Base-by-base conservation (phyloP, 1,140 invertebrate genomes). In the Lycorma delicatula region DNA sequence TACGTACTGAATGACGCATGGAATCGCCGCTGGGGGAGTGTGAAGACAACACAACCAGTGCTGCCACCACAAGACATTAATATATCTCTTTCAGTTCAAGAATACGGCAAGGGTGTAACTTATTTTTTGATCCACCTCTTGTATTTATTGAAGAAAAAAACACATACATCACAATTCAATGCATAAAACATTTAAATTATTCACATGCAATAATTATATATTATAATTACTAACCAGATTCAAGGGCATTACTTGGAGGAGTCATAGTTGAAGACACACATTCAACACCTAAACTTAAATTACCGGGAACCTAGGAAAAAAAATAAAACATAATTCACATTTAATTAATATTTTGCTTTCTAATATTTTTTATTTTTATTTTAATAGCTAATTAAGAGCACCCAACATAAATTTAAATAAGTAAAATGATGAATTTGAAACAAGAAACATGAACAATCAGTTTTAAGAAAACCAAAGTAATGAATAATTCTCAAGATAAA, bases 191-290 rank as follows among this genome's bases (percentile, higher is more conserved):
- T 11, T 1, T 3, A 12, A 1, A 38, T 16, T 12, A 3, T 48
- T 26, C 29, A 4, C 2, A 28, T 4, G 11, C 5, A 28, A 16
- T 3, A 51, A 27, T 18, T 51, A 18, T 51, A 12, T 13, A 7
- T 51, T 6, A 6, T 9, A 51, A 6, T 28, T 27, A 36, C 38
- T 53, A 56, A 62, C 60, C 60, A 50, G 61, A 56, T 25, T 60
- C 61, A 29, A 62, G 25, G 25, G 49, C 50, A 27, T 51, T 56
- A 13, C 47, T 18, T 12, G 61, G 51, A 6, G 61, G 51, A 18
- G 61, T 60, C 53, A 59, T 56, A 13, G 47, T 61, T 1, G 58
- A 55, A 13, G 61, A 57, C 26, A 60, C 50, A 44, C 58, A 62
- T 49, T 62, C 61, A 16, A 60, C 54, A 26, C 54, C 54, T 16